Evolutionary conservation across 2,113 vertebrate genomes (phyloP), one percentile per base, ranked within the genome.

Genomic region (Pteropus alecto): DNA sequence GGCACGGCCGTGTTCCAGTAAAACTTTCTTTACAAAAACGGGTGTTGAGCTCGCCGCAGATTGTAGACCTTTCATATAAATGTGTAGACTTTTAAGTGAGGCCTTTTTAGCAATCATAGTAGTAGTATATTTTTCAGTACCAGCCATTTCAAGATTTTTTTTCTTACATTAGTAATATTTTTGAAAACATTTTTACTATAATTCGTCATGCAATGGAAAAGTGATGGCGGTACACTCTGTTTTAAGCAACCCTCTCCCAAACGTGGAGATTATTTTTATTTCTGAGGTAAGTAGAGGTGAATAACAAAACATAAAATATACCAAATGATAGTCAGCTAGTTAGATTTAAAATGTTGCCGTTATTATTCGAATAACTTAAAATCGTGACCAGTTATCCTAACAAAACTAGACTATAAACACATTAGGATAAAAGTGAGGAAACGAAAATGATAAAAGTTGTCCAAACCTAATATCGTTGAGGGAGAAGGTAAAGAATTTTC

Each of bases 21-120:
- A 85, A 93, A n/a, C 54, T 87, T 96, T 87, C 87, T 90, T 87
- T 76, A 56, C 4, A 90, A n/a, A 38, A 83, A 14, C 11, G 43
- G 33, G 5, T 43, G 67, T 24, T 21, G 48, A 51, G 41, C 83
- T 38, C 38, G 15, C 30, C 8, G 35, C 2, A 83, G 12, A 79
- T 68, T 89, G 24, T 33, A 87, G n/a, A 61, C 18, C 60, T 56
- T 90, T 87, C 16, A 77, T 82, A 14, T 12, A 86, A 82, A 83
- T 51, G 1, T 30, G 63, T 46, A 56, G 63, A 43, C 4, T 86
- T 93, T 88, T 73, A n/a, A 61, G 28, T 71, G 46, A 90, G 14
- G 68, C 6, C 13, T 71, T 90, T 63, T 92, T 83, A 65, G 63
- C 56, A 60, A 33, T 54, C 19, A 60, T 86, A 26, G 26, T 81